Base-by-base conservation (phyloP, 2,113 vertebrate species). In the Psittacara wagleri region DNA sequence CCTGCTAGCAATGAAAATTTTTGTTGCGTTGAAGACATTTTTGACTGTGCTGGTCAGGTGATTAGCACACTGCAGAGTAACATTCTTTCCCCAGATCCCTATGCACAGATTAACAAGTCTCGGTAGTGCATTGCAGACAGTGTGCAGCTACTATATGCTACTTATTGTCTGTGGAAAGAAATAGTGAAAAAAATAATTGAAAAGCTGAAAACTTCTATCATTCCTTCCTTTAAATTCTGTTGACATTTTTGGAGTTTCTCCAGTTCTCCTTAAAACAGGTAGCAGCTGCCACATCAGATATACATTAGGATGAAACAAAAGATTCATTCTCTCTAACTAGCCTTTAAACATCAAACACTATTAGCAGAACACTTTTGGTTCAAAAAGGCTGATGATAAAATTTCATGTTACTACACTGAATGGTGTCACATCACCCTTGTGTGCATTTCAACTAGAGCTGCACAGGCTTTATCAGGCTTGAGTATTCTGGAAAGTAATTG, bases 41-140 rank as follows among this genome's bases (percentile, higher is more conserved):
- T 70, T 63, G 94, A 73, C 77, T 4, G 68, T 82, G 8, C 1
- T 62, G 91, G 72, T 89, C 96, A 89, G 94, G 95, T 96, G 94
- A 88, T 95, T 94, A 96, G 86, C 93, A 41, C 79, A 14, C 78
- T 95, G 94, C 96, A 95, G 95, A 83, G 92, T 76, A 92, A 7
- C 95, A 92, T 78, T 93, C 93, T 90, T 41, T 84, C 88, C 77
- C 88, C 77, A 75, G 29, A 80, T 54, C 94, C 88, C 96, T 94
- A 4, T 52, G 93, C 88, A n/a, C 83, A 90, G n/a, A 94, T 52
- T 64, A 90, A 9, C 92, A 33, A 10, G 48, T 92, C 95, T 90
- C 91, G 23, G 54, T 92, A 81, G 88, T 70, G 63, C 69, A 2
- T 91, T 87, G 31, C 90, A 77, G 55, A 13, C 49, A 29, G 46